phyloP scores from a whole-genome alignment of 2,888 invertebrate species.

The Cataglyphis cursor region DNA sequence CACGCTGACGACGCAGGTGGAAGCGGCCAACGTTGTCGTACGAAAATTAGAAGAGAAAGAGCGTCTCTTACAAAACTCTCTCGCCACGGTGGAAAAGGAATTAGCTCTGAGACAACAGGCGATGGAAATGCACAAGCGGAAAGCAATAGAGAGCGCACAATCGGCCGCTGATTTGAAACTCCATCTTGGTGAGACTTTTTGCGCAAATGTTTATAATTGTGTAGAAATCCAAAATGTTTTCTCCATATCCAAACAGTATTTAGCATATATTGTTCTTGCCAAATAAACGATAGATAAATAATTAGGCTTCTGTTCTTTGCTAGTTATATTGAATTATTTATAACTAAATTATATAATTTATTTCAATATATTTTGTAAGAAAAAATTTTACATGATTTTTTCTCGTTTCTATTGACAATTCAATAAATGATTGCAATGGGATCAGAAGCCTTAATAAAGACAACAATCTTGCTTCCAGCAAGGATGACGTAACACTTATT shows the following conservation, averaged over 20 bases:
- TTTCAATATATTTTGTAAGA: not conserved
- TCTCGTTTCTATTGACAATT: not conserved
- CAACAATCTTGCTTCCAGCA: not conserved
- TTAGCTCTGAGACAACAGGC: constrained; percentile 96
- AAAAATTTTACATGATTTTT: not conserved
- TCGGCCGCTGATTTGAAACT: constrained; percentile 98
- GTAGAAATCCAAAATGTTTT: not conserved
- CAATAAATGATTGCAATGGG: not conserved
- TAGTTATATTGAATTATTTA: not conserved
- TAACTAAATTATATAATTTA: not conserved
- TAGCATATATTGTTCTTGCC: not conserved
- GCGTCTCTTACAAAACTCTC: constrained; percentile 95
- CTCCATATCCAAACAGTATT: not conserved
- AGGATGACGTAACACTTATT: constrained; percentile 4
- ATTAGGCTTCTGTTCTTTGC: not conserved
- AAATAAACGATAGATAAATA: not conserved
- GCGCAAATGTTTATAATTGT: not conserved
- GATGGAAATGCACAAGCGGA: constrained; percentile 99
- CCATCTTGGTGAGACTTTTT: constrained; percentile 91
- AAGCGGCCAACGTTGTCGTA: constrained; percentile 97
- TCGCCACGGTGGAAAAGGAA: constrained; percentile 98
- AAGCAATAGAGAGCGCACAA: constrained; percentile 98
- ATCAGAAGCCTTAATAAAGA: not conserved
- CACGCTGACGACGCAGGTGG: constrained; percentile 95
- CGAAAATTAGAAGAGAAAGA: constrained; percentile 98